phyloP scores from a whole-genome alignment of 2,797 vertebrate species.

The Labeo calbasu region DNA sequence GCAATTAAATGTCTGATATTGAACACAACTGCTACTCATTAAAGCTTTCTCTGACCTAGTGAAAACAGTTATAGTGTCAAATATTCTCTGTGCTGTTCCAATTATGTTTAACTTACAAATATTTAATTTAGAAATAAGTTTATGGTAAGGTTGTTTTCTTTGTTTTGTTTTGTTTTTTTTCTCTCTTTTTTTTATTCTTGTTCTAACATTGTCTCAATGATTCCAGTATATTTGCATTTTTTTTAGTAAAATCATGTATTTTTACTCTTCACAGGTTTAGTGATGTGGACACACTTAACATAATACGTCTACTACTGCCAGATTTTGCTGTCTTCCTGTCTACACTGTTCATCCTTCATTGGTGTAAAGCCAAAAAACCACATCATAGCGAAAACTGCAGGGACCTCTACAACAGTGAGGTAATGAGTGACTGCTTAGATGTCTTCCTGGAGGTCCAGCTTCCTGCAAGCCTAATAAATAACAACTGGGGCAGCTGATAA shows the following conservation, averaged over 20 bases:
- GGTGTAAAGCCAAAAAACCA: constrained; percentile 71
- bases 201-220: background rate
- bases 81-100: no score
- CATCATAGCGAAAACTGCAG: constrained; percentile 68
- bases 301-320: constrained; percentile 76
- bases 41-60: no score
- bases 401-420: constrained; percentile 66
- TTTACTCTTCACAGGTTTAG: constrained; percentile 73
- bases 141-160: no score
- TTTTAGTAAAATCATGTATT: background rate
- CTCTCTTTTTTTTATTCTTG: background rate
- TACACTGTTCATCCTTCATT: constrained; percentile 66
- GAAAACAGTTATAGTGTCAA: no score
- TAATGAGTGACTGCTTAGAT: constrained; percentile 39
- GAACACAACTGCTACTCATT: no score
- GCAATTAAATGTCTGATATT: background rate
- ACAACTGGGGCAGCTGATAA: background rate
- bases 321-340: constrained; percentile 72
- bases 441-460: background rate
- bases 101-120: no score
- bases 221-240: background rate
- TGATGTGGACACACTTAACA: constrained; percentile 69
- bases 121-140: no score
- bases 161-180: no score
- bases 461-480: background rate